Evolutionary conservation across 2,113 vertebrate genomes (phyloP).

Genomic region (Morone saxatilis): DNA sequence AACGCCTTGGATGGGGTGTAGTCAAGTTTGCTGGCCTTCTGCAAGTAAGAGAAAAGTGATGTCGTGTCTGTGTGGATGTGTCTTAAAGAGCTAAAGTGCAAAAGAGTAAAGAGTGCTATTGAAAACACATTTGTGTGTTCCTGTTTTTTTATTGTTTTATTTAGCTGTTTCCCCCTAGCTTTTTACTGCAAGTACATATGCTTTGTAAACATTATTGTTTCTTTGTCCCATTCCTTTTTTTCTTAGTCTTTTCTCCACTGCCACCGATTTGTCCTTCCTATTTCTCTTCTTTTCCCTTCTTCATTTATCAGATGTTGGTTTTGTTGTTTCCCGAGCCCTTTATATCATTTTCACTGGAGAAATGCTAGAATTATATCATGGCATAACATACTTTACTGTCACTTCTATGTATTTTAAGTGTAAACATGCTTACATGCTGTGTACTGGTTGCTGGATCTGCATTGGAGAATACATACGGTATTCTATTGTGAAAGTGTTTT

Average conservation of each 20-base stretch:
- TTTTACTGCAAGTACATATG: too few relatives aligned
- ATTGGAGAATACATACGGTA: neutral
- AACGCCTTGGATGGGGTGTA: constrained; percentile 97
- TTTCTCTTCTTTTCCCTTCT: neutral
- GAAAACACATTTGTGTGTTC: too few relatives aligned
- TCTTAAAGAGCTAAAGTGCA: neutral
- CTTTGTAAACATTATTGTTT: neutral
- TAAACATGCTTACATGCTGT: neutral
- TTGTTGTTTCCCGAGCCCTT: neutral
- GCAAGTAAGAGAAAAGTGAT: constrained; percentile 82
- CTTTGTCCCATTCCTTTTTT: too few relatives aligned
- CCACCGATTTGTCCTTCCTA: neutral
- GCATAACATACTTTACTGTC: neutral
- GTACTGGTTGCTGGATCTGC: too few relatives aligned
- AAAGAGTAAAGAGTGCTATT: too few relatives aligned
- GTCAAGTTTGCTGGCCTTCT: constrained; percentile 98
- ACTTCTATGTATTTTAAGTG: neutral
- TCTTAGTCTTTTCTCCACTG: too few relatives aligned
- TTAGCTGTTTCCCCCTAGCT: neutral
- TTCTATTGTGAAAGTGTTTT: neutral
- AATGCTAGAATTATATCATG: neutral
- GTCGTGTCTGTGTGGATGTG: neutral
- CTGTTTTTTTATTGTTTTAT: too few relatives aligned
- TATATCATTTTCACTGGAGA: neutral
- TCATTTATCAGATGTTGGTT: neutral